A percentile compares a stretch with the other conserved stretches of the same genome.
phyloP scores from a whole-genome alignment of 1,140 invertebrate species.

The Diorhabda elongata region DNA sequence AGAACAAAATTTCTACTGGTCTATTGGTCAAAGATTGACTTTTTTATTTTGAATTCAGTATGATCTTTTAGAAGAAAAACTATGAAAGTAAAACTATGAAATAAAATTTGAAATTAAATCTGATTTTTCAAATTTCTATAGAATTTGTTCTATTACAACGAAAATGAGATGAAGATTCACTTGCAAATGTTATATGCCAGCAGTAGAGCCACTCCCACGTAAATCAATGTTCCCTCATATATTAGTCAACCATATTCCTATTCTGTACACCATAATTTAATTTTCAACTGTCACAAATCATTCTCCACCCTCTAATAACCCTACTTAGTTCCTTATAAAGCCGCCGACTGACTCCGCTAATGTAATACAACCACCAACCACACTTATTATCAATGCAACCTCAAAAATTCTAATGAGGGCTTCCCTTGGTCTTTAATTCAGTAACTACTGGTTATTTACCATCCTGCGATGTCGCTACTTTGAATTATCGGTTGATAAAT shows the following conservation, averaged over 20 bases:
- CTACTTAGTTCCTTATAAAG: neutral
- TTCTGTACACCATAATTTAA: neutral
- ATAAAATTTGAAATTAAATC: too few species aligned
- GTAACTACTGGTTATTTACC: neutral
- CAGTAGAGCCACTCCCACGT: neutral
- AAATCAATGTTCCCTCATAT: neutral
- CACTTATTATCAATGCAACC: neutral
- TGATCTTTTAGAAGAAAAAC: too few species aligned
- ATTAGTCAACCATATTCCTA: neutral
- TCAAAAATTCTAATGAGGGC: conserved; percentile 1
- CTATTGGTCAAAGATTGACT: too few species aligned
- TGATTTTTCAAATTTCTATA: too few species aligned
- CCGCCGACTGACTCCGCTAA: neutral
- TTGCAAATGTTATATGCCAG: too few species aligned
- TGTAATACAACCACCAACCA: neutral
- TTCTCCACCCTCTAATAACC: neutral
- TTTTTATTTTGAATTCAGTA: too few species aligned
- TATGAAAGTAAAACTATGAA: too few species aligned
- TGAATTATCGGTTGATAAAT: neutral
- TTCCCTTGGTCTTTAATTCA: neutral
- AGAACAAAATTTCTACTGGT: too few species aligned
- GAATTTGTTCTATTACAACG: too few species aligned
- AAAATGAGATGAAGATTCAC: too few species aligned
- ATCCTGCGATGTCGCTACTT: neutral
- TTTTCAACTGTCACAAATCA: neutral